Base-by-base conservation (phyloP, 2,888 invertebrate genomes). In the Erebia palarica region DNA sequence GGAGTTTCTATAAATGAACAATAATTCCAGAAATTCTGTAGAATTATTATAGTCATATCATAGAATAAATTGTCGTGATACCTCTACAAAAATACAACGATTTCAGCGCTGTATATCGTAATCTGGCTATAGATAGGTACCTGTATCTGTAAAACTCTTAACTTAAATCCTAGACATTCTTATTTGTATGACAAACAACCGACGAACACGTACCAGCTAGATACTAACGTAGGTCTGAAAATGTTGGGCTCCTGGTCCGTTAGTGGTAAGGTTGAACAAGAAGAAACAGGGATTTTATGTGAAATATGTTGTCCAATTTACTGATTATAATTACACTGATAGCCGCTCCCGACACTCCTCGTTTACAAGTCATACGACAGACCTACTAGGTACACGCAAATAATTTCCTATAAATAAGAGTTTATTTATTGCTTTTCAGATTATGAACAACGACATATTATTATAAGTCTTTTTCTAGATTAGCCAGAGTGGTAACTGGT, bases 221-320 rank as follows among this genome's bases (percentile, higher is more conserved):
- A 4, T 14, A 14, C n/a, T n/a, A 14, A 51, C 5, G n/a, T 7
- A 53, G 53, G 8, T 55, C 55, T 55, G 55, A 3, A 9, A 18
- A 55, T 16, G 10, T 10, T 10, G 18, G 55, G 55, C 18, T 55
- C 55, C 18, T 16, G 55, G 55, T 55, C 18, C 55, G 16, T 16
- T 55, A 78, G 82, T 79, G 80, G 80, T 86, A 85, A 84, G 82
- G 75, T 80, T 82, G 83, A 86, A 87, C 85, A 84, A 86, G 82
- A 81, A 77, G 78, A 87, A 87, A 90, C 90, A 89, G 90, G 90
- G 90, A 89, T 89, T 88, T 88, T 85, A 82, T 81, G 82, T 81
- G 82, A 81, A 81, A 81, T 80, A 76, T 75, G 76, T 77, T 77
- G 75, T 75, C 79, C 78, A 75, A 74, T 76, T 76, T 73, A 74